A percentile compares a stretch with the other conserved stretches of the same genome.
Conservation (phyloP, 1,140 invertebrate species). For the Meloidogyne exigua region DNA sequence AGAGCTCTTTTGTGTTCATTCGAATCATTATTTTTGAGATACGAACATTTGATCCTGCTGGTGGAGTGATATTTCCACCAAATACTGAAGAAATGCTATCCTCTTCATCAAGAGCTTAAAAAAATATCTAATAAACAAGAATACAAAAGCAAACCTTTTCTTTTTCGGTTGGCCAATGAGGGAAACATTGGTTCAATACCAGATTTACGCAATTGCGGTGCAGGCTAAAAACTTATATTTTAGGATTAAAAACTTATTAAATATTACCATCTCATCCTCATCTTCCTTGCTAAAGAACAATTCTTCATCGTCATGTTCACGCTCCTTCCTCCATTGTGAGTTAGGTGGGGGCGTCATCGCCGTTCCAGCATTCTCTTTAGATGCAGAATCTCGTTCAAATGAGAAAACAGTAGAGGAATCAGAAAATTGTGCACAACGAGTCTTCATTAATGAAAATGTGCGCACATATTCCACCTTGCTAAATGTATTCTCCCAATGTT, state of each 20-base stretch:
- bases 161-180: conserved; percentile 41
- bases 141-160: conserved; percentile 39
- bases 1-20: conserved; percentile 35
- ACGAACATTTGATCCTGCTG: conserved; percentile 25
- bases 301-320: conserved; percentile 53
- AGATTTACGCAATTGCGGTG: conserved; percentile 35
- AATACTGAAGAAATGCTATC: conserved; percentile 51
- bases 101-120: conserved; percentile 49
- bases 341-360: conserved; percentile 14
- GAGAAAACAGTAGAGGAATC: neutral
- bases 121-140: neutral
- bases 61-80: conserved; percentile 47
- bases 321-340: conserved; percentile 48
- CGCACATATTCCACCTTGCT: conserved; percentile 54
- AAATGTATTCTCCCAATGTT: conserved; percentile 44
- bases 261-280: conserved; percentile 39
- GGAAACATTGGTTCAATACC: conserved; percentile 57
- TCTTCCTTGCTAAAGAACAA: conserved; percentile 54
- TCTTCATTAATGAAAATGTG: conserved; percentile 51
- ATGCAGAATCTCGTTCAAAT: neutral
- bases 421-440: neutral
- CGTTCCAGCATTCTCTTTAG: conserved; percentile 11
- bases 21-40: conserved; percentile 53
- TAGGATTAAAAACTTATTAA: neutral
- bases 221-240: conserved; percentile 20